A percentile compares a stretch with the other conserved stretches of the same genome.
phyloP scores from a whole-genome alignment of 2,113 vertebrate species.

The Amphiprion percula region DNA sequence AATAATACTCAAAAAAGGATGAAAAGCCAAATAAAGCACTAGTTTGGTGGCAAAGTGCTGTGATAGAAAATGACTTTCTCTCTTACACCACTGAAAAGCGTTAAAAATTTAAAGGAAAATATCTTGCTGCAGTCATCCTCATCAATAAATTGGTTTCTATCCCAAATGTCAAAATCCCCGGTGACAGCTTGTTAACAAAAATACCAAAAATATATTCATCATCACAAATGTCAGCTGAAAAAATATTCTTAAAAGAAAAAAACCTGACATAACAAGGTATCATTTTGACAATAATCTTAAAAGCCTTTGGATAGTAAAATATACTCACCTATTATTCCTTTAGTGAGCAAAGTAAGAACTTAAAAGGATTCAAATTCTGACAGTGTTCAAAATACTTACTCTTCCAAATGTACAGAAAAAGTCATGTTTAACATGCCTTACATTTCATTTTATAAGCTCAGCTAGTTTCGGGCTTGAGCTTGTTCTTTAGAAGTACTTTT shows the following conservation, averaged over 20 bases:
- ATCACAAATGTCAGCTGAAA: not conserved
- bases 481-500: slow-evolving; percentile 20
- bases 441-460: slow-evolving; percentile 5
- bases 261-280: slow-evolving; percentile 8
- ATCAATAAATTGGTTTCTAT: no score
- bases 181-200: not conserved
- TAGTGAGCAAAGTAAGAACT: slow-evolving; percentile 12
- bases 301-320: slow-evolving; percentile 27
- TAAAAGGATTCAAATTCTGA: slow-evolving; percentile 2
- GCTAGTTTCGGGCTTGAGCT: slow-evolving; percentile 21
- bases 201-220: slow-evolving; percentile 16
- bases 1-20: not conserved
- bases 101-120: no score
- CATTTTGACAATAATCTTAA: slow-evolving; percentile 9
- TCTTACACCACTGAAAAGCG: not conserved
- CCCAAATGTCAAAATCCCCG: no score
- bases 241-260: not conserved
- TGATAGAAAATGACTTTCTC: not conserved
- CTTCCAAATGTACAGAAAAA: slow-evolving; percentile 46
- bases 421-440: slow-evolving; percentile 18
- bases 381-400: not conserved
- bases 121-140: not conserved
- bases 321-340: slow-evolving; percentile 3
- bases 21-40: not conserved
- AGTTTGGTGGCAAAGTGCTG: not conserved